Evolutionary conservation across 2,888 invertebrate species (phyloP).

Genomic region (Volucella bombylans): DNA sequence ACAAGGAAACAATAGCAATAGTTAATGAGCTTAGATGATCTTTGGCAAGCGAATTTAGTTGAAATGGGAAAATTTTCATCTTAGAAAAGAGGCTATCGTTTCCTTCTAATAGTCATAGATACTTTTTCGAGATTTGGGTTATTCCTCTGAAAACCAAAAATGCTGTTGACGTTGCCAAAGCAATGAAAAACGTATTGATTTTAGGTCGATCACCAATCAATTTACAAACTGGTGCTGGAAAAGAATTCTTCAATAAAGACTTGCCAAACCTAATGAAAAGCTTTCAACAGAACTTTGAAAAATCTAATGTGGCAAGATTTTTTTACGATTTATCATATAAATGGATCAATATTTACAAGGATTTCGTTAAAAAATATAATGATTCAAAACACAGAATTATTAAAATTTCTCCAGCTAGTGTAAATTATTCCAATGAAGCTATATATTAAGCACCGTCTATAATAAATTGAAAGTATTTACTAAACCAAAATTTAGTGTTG

Average conservation of each 20-base stretch:
- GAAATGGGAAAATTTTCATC: constrained; percentile 77
- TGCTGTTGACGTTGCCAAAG: constrained; percentile 62
- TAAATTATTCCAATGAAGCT: no score
- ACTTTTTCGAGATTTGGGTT: constrained; percentile 81
- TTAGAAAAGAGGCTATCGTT: constrained; percentile 78
- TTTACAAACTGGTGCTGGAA: constrained; percentile 42
- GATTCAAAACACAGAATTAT: no score
- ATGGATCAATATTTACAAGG: no score
- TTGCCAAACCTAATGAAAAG: constrained; percentile 28
- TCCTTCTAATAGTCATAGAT: constrained; percentile 80
- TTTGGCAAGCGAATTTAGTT: constrained; percentile 82
- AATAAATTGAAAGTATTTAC: no score
- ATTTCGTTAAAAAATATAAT: no score
- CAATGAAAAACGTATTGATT: constrained; percentile 38
- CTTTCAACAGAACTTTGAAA: constrained; percentile 25
- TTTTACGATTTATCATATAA: constrained; percentile 3
- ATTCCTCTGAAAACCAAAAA: constrained; percentile 79
- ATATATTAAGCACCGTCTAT: no score
- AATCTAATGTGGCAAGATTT: constrained; percentile 28
- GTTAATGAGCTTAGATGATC: constrained; percentile 79
- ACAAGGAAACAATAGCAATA: constrained; percentile 62
- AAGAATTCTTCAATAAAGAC: constrained; percentile 48
- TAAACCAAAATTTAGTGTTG: no score
- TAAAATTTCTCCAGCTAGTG: no score
- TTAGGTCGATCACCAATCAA: no score